These are phyloP conservation scores for Myzus persicae DNA, from an alignment of 1,140 invertebrate genomes.

Conservation along the genomic window DNA sequence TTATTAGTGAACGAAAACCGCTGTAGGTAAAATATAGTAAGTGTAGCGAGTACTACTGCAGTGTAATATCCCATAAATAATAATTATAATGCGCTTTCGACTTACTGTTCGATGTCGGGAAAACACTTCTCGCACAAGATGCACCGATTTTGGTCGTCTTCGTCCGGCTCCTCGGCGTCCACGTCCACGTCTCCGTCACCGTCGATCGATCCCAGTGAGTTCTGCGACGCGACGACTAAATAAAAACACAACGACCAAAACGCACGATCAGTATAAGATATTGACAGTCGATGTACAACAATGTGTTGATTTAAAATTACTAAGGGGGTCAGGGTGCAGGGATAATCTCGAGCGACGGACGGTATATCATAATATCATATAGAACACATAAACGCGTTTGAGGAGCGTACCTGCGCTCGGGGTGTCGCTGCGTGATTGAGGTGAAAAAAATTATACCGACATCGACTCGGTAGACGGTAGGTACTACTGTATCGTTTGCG, in stretches of 20 bases:
- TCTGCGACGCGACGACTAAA: slow-evolving; percentile 50
- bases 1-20: not conserved
- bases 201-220: slow-evolving; percentile 44
- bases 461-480: not conserved
- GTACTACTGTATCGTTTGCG: not conserved
- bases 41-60: too few species aligned
- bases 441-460: slow-evolving; percentile 34
- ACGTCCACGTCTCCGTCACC: slow-evolving; percentile 67
- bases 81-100: slow-evolving; percentile 60
- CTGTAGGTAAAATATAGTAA: not conserved
- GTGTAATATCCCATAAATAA: not conserved
- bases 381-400: too few species aligned
- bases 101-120: slow-evolving; percentile 77
- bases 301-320: not conserved
- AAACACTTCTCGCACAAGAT: slow-evolving; percentile 76
- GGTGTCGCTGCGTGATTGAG: slow-evolving; percentile 49
- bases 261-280: not conserved
- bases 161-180: slow-evolving; percentile 71
- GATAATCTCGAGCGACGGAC: not conserved
- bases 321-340: not conserved
- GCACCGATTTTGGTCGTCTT: slow-evolving; percentile 68
- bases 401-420: not conserved
- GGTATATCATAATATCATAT: not conserved
- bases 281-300: not conserved
- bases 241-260: not conserved